These are phyloP conservation scores for Cetonia aurata DNA, from an alignment of 2,888 invertebrate species.

Conservation along the genomic window DNA sequence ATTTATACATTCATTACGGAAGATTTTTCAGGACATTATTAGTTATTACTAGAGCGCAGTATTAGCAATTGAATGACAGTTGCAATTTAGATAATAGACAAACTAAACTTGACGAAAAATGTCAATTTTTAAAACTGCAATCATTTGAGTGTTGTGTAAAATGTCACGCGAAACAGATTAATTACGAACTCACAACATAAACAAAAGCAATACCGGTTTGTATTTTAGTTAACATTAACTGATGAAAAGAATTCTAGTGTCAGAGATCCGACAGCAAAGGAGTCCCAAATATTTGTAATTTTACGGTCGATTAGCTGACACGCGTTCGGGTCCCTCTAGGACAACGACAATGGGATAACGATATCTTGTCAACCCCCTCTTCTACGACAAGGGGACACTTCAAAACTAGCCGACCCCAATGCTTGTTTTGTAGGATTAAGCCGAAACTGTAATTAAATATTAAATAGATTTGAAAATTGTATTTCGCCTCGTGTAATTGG, in stretches of 20 bases:
- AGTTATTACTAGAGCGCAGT: no score
- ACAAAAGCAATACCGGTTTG: no score
- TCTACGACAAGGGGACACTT: constrained; percentile 58
- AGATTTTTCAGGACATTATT: no score
- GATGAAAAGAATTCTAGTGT: not conserved
- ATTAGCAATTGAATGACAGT: no score
- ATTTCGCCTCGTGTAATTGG: constrained; percentile 60
- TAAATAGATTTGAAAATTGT: constrained; percentile 61
- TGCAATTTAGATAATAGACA: no score
- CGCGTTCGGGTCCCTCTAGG: constrained; percentile 49
- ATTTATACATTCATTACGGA: no score
- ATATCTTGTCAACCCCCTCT: constrained; percentile 55
- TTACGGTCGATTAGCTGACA: constrained; percentile 54
- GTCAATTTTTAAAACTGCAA: no score
- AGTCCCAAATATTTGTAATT: constrained; percentile 54
- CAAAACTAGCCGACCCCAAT: constrained; percentile 59
- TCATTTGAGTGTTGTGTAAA: no score
- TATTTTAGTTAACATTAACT: not conserved
- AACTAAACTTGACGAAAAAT: no score
- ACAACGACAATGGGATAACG: constrained; percentile 43
- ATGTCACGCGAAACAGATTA: no score
- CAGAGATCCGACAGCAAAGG: constrained; percentile 29
- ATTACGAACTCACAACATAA: no score
- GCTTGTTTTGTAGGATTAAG: constrained; percentile 61
- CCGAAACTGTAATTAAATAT: constrained; percentile 63